Base-by-base conservation (phyloP, 1,140 invertebrate species). In the Brachionus koreanus region DNA sequence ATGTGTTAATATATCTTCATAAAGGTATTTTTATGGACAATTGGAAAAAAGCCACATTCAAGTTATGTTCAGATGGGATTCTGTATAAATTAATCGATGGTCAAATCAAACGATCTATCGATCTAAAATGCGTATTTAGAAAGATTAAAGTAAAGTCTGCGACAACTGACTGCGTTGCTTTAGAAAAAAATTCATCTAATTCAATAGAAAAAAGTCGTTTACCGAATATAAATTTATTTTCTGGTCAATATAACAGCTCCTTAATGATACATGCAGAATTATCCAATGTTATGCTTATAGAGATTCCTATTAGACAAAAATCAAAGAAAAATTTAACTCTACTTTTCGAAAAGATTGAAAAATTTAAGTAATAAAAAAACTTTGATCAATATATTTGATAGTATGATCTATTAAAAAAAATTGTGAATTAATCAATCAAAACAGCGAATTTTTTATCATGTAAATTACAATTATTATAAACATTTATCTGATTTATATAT, bases 31-130 rank as follows among this genome's bases (percentile, higher is more conserved):
- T 72, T 39, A 72, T 42, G 67, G 67, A 72, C 37, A 72, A 72
- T 39, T 72, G 67, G 67, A 72, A 72, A 72, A 37, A 39, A 72
- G 67, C 67, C 6, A 39, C 33, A 6, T 72, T 72, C 35, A 72
- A 72, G 35, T 23, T 72, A 72, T 72, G 37, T 35, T 72, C 67
- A 23, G 37, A 72, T 16, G 67, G 67, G 16, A 39, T 72, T 39
- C 19, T 72, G 5, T 39, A 37, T 5, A 72, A 72, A 23, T 13
- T 72, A 16, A 72, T 72, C 5, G 37, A 72, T 23, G 67, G 67
- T 43, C 12, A 42, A 37, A 19, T 72, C n/a, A 72, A 72, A 42
- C 33, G 67, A 16, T 72, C 67, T 19, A 72, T 72, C 42, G 67
- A 72, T 72, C 42, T 72, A 23, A 72, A 72, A 23, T 39, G 16